A percentile compares a stretch with the other conserved stretches of the same genome.
Conservation (phyloP, 2,888 invertebrate genomes). For the Plemyria rubiginata region DNA sequence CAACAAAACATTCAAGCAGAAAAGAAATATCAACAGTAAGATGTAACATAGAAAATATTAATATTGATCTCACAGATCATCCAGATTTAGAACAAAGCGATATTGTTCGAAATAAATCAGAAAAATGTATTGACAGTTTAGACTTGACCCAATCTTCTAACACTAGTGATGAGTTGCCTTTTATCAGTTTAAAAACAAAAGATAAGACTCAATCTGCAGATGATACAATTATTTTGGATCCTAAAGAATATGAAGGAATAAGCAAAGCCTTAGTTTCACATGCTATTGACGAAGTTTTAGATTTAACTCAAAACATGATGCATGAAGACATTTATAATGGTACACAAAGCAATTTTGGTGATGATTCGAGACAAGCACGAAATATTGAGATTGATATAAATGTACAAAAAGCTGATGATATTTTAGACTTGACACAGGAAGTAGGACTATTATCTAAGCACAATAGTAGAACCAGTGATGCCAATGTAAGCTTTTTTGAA, state of each 20-base stretch:
- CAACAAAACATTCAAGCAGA: neutral
- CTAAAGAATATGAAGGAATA: slow-evolving; percentile 43
- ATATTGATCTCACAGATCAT: slow-evolving; percentile 59
- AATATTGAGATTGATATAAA: slow-evolving; percentile 14
- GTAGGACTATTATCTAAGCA: neutral
- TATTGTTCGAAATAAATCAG: slow-evolving; percentile 12
- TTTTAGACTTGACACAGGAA: slow-evolving; percentile 20
- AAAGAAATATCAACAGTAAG: slow-evolving; percentile 10
- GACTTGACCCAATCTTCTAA: slow-evolving; percentile 68
- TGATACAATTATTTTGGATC: slow-evolving; percentile 55
- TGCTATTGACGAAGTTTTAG: slow-evolving; percentile 31
- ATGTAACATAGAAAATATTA: slow-evolving; percentile 29
- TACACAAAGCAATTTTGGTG: neutral
- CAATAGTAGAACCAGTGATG: slow-evolving; percentile 16
- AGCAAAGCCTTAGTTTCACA: slow-evolving; percentile 17
- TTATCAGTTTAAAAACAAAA: slow-evolving; percentile 50
- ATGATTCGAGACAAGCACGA: neutral
- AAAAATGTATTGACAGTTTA: slow-evolving; percentile 41
- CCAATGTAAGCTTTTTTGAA: slow-evolving; percentile 53
- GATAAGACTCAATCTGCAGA: slow-evolving; percentile 46
- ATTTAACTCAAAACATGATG: slow-evolving; percentile 41
- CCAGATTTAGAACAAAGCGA: slow-evolving; percentile 38
- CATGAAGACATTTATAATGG: neutral
- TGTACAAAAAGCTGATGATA: slow-evolving; percentile 1
- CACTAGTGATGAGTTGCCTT: slow-evolving; percentile 60